Base-by-base conservation (phyloP, 2,888 invertebrate genomes). In the Pollenia labialis region DNA sequence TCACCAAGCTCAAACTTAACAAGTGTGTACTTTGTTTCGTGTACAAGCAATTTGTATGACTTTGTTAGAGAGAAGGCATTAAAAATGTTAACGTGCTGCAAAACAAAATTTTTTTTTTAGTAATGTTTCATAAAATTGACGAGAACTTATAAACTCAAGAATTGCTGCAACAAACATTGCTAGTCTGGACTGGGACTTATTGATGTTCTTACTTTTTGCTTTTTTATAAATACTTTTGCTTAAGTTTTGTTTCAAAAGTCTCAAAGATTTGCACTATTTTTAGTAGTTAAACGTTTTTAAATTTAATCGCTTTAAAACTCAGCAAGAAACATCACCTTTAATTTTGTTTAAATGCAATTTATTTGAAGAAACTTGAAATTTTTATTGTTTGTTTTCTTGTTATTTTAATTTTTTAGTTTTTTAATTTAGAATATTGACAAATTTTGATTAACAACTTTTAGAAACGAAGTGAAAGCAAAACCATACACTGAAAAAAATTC, bases 221-320 rank as follows among this genome's bases (percentile, higher is more conserved):
- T 1, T 50, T 68, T 68, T n/a, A 7, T n/a, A 4, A 40, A 68
- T 50, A 16, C 1, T n/a, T 40, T 16, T 40, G 40, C 4, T 40
- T 40, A 58, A 32, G 32, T 48, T 18, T 8, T 44, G 16, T 18
- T 32, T 6, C 32, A 46, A 54, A 69, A 54, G 16, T 42, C 52
- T 4, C 52, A 56, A 77, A 68, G 48, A 77, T 58, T 77, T 58
- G 56, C 68, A 68, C 77, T 42, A 11, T 52, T 62, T 16, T 10
- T 0, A 72, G 1, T 16, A 12, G n/a, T 50, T 14, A 4, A 16
- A 2, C 0, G 50, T 18, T 40, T 32, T 16, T 23, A 23, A 1
- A 0, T 23, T 42, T 4, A 23, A 52, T 18, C 14, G 2, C 23
- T n/a, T 52, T 10, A 2, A 58, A 58, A 14, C 14, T 32, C 32